These are phyloP conservation scores for Arothron firmamentum DNA, from an alignment of 2,113 vertebrate genomes.

Conservation along the genomic window DNA sequence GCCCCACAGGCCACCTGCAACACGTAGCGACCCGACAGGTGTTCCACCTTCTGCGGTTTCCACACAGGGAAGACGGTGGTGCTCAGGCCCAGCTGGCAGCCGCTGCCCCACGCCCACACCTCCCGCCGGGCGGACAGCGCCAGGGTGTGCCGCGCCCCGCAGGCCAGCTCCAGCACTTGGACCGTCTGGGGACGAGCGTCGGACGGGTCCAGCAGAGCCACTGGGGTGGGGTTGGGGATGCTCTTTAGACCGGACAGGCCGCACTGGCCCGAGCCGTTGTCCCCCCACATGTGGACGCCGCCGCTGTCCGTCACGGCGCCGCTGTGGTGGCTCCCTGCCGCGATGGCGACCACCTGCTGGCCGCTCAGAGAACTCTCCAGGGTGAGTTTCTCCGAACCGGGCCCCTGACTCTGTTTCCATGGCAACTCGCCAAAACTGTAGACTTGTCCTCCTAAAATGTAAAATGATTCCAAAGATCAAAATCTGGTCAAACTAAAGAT, in stretches of 20 bases:
- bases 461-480: neutral
- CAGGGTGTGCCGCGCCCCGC: constrained; percentile 88
- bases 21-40: constrained; percentile 84
- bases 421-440: constrained; percentile 88
- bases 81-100: constrained; percentile 87
- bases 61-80: constrained; percentile 79
- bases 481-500: neutral
- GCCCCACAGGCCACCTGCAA: constrained; percentile 92
- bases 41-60: constrained; percentile 89
- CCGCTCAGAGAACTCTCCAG: constrained; percentile 83
- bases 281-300: constrained; percentile 92
- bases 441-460: constrained; percentile 83
- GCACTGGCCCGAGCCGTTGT: constrained; percentile 90
- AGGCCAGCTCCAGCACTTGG: constrained; percentile 85
- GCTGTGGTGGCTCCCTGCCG: constrained; percentile 86
- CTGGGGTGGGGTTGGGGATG: constrained; percentile 81
- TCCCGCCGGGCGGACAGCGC: constrained; percentile 85
- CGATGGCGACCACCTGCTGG: constrained; percentile 81
- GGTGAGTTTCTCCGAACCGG: constrained; percentile 62
- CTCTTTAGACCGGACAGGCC: constrained; percentile 75
- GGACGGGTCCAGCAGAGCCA: constrained; percentile 82
- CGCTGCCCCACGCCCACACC: constrained; percentile 95
- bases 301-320: constrained; percentile 90
- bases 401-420: constrained; percentile 77
- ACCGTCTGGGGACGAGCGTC: constrained; percentile 71